phyloP scores from a whole-genome alignment of 2,113 vertebrate species.

The Gobio gobio region DNA sequence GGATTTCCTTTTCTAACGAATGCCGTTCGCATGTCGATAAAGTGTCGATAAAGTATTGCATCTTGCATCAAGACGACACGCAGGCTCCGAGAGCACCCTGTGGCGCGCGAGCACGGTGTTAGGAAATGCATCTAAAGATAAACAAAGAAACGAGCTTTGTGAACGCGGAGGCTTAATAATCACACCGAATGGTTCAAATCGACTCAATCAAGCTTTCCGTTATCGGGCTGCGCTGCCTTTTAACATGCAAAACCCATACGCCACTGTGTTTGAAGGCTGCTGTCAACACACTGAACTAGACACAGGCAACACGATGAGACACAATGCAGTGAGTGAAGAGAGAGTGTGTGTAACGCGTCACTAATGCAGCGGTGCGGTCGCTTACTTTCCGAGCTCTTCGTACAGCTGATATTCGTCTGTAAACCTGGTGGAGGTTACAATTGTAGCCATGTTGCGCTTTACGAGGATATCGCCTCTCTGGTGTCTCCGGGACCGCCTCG shows the following conservation, averaged over 20 bases:
- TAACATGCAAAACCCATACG: constrained; percentile 60
- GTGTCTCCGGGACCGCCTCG: constrained; percentile 67
- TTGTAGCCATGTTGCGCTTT: constrained; percentile 88
- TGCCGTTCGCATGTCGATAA: not conserved
- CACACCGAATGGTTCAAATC: not conserved
- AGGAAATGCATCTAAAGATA: constrained; percentile 29
- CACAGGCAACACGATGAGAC: constrained; percentile 53
- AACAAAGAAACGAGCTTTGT: constrained; percentile 22
- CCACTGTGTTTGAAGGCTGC: constrained; percentile 32
- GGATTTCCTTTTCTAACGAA: not conserved
- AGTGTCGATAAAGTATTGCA: not conserved
- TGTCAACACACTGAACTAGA: constrained; percentile 67
- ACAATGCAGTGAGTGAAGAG: constrained; percentile 47
- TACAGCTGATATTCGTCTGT: constrained; percentile 98
- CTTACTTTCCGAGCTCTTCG: constrained; percentile 98
- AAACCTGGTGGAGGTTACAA: constrained; percentile 92
- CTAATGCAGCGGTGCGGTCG: constrained; percentile 57
- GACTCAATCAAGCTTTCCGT: constrained; percentile 15
- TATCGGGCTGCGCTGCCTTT: constrained; percentile 39
- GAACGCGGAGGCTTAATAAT: not conserved
- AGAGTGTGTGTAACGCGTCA: constrained; percentile 36
- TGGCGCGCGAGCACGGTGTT: constrained; percentile 47
- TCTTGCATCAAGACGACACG: constrained; percentile 25
- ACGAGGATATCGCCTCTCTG: constrained; percentile 63
- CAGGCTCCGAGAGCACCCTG: constrained; percentile 15